phyloP scores from a whole-genome alignment of 1,140 invertebrate species.

The Drosophila rufa region DNA sequence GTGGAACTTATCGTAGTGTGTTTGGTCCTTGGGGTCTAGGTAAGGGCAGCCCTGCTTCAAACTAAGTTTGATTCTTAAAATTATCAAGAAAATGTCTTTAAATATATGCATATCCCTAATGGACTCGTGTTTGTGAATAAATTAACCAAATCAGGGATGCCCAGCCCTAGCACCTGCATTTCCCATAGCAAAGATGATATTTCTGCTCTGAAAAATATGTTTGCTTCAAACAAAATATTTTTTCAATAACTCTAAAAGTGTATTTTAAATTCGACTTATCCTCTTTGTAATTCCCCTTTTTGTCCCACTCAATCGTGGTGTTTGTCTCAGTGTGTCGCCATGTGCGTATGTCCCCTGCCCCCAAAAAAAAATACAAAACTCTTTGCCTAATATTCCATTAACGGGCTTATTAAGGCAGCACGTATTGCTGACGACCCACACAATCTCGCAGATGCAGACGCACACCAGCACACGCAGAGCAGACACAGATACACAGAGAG shows the following conservation, averaged over 20 bases:
- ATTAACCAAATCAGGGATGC: not conserved
- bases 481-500: slow-evolving; percentile 15
- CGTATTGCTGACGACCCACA: slow-evolving; percentile 66
- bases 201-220: not conserved
- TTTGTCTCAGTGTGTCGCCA: slow-evolving; percentile 62
- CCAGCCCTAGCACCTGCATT: not conserved
- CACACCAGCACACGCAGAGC: not conserved
- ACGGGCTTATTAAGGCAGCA: slow-evolving; percentile 82
- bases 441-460: slow-evolving; percentile 25
- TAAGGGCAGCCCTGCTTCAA: not conserved
- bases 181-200: not conserved
- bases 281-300: not conserved
- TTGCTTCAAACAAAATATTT: not conserved
- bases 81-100: not conserved
- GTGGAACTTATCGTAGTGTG: too few relatives aligned
- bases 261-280: not conserved
- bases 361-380: slow-evolving; percentile 62
- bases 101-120: not conserved
- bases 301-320: slow-evolving; percentile 36
- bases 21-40: not conserved
- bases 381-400: slow-evolving; percentile 84
- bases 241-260: not conserved
- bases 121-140: not conserved
- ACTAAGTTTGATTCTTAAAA: too few relatives aligned
- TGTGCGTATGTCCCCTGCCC: slow-evolving; percentile 52